phyloP scores from a whole-genome alignment of 2,797 vertebrate genomes.

The Scomberomorus guttatus region DNA sequence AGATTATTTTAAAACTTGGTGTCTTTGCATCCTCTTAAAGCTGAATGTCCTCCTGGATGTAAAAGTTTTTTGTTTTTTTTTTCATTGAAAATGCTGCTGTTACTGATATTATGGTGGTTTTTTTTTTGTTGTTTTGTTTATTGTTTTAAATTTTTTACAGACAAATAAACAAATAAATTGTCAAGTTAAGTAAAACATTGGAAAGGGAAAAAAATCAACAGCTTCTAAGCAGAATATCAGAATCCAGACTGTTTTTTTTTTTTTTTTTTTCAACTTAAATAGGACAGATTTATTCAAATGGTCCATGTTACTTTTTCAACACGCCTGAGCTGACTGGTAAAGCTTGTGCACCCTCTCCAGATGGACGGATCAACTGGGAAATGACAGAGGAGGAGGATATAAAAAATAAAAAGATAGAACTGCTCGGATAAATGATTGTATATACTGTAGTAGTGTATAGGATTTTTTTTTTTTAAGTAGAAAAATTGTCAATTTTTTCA shows the following conservation, averaged over 20 bases:
- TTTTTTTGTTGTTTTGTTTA: slow-evolving; percentile 53
- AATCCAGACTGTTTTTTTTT: slow-evolving; percentile 61
- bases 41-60: slow-evolving; percentile 76
- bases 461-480: slow-evolving; percentile 65
- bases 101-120: slow-evolving; percentile 45
- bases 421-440: slow-evolving; percentile 67
- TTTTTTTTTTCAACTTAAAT: slow-evolving; percentile 60
- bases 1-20: slow-evolving; percentile 76
- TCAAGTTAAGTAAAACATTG: slow-evolving; percentile 64
- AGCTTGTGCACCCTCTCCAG: slow-evolving; percentile 84
- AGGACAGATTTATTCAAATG: slow-evolving; percentile 83
- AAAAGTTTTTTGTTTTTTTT: slow-evolving; percentile 57
- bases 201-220: slow-evolving; percentile 70
- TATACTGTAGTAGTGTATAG: slow-evolving; percentile 71
- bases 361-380: slow-evolving; percentile 70
- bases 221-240: slow-evolving; percentile 67
- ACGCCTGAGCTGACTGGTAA: slow-evolving; percentile 89
- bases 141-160: slow-evolving; percentile 70
- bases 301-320: slow-evolving; percentile 86
- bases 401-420: slow-evolving; percentile 65
- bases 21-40: slow-evolving; percentile 77
- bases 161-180: slow-evolving; percentile 72
- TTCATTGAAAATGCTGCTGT: slow-evolving; percentile 72
- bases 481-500: slow-evolving; percentile 73
- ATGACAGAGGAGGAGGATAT: slow-evolving; percentile 75